Evolutionary conservation across 2,113 vertebrate species (phyloP), one percentile per base, ranked within the genome.

Genomic region (Thunnus maccoyii): DNA sequence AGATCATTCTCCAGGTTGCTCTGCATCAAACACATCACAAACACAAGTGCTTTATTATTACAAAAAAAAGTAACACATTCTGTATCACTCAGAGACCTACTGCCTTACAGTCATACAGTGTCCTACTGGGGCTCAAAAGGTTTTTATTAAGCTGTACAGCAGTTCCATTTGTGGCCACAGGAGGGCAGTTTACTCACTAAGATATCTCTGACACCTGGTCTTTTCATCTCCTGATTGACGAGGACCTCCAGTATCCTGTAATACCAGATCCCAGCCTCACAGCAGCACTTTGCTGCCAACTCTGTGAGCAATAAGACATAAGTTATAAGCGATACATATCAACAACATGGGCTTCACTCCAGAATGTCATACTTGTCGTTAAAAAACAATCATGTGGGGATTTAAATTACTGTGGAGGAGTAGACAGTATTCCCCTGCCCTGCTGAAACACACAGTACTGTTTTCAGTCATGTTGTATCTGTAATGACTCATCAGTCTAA

Each of bases 241-340:
- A 72, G 13, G 0, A 94, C 90, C 90, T 98, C 96, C 76, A 98
- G 85, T 13, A 97, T 95, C 83, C 95, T 96, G 92, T 96, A 97
- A 88, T 97, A 98, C 12, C 97, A 94, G 27, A 91, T 87, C 79
- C 92, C 91, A 3, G 96, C 96, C 80, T 94, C 92, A 25, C 79
- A 77, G 61, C 96, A 97, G 77, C 96, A 94, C 88, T 94, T 96
- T 62, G 83, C 86, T 69, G 93, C 91, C 88, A 93, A 80, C 80
- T 96, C 97, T 98, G 94, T 65, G 18, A 77, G 91, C 47, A 81
- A 47, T 17, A 75, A 65, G 46, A 57, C 17, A 78, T 36, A 68
- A 1, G 80, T 75, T 5, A 52, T 2, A 46, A 12, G 48, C 11
- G 55, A 22, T 41, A 52, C 0, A 5, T 58, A 44, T 80, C 51